Base-by-base conservation (phyloP, 1,140 invertebrate genomes). In the Dufourea novaeangliae region DNA sequence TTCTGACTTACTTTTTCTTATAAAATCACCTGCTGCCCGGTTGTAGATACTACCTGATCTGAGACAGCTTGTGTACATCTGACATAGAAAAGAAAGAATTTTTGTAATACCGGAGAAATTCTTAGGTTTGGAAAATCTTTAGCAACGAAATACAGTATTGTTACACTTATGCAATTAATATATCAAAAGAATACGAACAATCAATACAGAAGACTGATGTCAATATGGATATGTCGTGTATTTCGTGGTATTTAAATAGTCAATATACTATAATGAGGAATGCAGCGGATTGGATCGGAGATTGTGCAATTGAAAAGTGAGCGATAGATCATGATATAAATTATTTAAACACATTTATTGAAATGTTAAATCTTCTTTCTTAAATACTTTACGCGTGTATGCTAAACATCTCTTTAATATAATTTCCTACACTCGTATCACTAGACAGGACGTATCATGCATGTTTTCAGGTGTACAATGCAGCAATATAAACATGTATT, bases 71-170 rank as follows among this genome's bases (percentile, higher is more conserved):
- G n/a, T n/a, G n/a, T 27, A 5, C 29, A 11, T 56, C 7, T 2
- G 27, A 52, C n/a, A 52, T 8, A 10, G 12, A 64, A n/a, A 39
- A 44, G 37, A 50, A 34, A 52, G n/a, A 29, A 41, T 61, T 25
- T 29, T 25, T 66, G n/a, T n/a, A 46, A 32, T 70, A 57, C 46
- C 39, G 32, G 61, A 62, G 1, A 11, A 85, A 92, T 90, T 82
- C 91, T 46, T 86, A 96, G 91, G 93, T 97, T 4, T 97, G 96
- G 93, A 92, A 94, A 57, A 94, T 97, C 89, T 97, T 97, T 88
- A 94, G 94, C 70, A 92, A 95, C 34, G 96, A 97, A 87, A 94
- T 97, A 12, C 68, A 89, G 73, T 59, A 29, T 63, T 88, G 77
- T 50, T 72, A 67, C 25, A 54, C 27, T 12, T 22, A 95, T 64